Evolutionary conservation across 2,888 invertebrate species (phyloP).

Genomic region (Eurois occulta): DNA sequence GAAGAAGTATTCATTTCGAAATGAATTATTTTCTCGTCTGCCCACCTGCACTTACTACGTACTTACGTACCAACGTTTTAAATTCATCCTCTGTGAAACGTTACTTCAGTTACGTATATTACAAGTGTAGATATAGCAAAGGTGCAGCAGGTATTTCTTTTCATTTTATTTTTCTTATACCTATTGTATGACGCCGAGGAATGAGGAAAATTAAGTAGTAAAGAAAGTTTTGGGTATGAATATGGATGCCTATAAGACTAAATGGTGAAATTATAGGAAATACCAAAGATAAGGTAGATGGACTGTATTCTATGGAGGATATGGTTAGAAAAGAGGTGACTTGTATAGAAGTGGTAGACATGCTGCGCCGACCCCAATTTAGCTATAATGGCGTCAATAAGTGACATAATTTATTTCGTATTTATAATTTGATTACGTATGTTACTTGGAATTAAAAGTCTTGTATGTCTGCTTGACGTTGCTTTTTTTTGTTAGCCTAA

Average conservation of each 20-base stretch:
- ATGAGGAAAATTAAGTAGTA: neutral
- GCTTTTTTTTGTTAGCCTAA: too few species aligned
- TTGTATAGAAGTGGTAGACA: neutral
- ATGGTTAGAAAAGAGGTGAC: neutral
- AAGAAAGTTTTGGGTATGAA: neutral
- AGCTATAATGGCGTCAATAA: too few species aligned
- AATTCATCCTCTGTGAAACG: conserved; percentile 35
- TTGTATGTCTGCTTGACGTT: neutral
- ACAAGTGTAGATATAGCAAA: neutral
- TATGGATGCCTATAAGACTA: neutral
- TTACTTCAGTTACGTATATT: neutral
- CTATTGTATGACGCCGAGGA: neutral
- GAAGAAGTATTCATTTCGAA: conserved; percentile 78
- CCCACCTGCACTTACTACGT: conserved; percentile 46
- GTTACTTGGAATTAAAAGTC: neutral
- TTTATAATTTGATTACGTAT: too few species aligned
- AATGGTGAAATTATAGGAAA: neutral
- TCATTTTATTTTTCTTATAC: neutral
- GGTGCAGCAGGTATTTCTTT: neutral
- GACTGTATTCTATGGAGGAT: too few species aligned
- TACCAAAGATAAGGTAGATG: neutral
- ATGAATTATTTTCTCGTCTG: conserved; percentile 73
- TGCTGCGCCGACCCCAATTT: too few species aligned
- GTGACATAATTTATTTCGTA: too few species aligned
- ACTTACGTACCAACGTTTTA: conserved; percentile 67